Evolutionary conservation across 2,797 vertebrate genomes (phyloP).

Genomic region (Margarornis squamiger): DNA sequence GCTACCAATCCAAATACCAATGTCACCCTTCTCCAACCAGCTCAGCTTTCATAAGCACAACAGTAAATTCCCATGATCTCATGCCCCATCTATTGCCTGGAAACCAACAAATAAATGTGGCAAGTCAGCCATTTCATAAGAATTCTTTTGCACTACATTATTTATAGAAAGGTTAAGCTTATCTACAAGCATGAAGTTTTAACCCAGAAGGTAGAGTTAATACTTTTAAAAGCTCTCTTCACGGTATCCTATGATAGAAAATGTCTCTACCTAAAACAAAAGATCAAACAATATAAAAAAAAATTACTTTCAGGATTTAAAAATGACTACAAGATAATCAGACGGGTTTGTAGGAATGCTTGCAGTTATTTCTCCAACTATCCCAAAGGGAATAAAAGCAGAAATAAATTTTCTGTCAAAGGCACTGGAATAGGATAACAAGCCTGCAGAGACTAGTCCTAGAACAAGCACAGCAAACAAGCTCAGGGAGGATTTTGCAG

Average conservation of each 20-base stretch:
- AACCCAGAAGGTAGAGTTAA: neutral
- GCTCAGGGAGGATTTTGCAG: neutral
- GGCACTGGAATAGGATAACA: neutral
- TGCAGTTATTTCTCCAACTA: neutral
- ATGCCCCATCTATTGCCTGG: neutral
- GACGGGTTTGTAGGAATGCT: neutral
- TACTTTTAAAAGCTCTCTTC: neutral
- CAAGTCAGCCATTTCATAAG: neutral
- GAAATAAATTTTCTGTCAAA: neutral
- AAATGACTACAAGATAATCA: neutral
- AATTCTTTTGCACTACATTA: neutral
- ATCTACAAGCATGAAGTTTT: neutral
- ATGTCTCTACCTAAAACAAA: neutral
- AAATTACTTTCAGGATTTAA: neutral
- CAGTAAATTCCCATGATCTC: slow-evolving; percentile 43
- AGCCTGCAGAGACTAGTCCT: neutral
- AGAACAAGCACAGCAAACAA: neutral
- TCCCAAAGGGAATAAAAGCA: neutral
- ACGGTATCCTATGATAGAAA: neutral
- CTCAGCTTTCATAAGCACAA: neutral
- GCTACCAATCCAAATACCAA: neutral
- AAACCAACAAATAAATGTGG: slow-evolving; percentile 1
- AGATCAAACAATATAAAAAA: neutral
- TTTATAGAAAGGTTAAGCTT: neutral
- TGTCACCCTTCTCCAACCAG: neutral